Base-by-base conservation (phyloP, 2,797 vertebrate species). In the Scolopax bukidnonensis region DNA sequence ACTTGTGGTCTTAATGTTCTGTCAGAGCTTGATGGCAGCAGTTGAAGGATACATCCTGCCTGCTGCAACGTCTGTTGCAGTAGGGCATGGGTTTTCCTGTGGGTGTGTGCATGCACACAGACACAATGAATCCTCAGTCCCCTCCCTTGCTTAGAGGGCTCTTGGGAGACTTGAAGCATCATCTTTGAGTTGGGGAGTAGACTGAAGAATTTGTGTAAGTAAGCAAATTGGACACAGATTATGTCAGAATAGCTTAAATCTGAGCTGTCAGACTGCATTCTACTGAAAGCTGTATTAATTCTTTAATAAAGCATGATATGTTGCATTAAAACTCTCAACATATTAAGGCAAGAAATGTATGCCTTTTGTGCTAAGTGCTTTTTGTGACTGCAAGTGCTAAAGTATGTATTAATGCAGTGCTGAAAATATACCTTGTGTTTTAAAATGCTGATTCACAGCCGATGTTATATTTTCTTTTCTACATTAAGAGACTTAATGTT, bases 61-160 rank as follows among this genome's bases (percentile, higher is more conserved):
- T 48, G 79, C 82, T 57, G 12, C 33, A 21, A 47, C 59, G 33
- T 47, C 57, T 88, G 20, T 10, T 81, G 81, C 48, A 40, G 41
- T 0, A 7, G 25, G 40, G 63, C 70, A 84, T 11, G 4, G 27
- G 1, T 28, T 68, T 64, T 87, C 80, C 24, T 88, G 69, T 68
- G 79, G 3, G 9, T 68, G 28, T n/a, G 1, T 47, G 41, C 11
- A 11, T 54, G 61, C 24, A 36, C 14, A 23, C 3, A 14, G 2
- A 18, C 30, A 10, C 4, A 56, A 32, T 16, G 59, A 95, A 50
- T 51, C 68, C 40, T 84, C 10, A 5, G 67, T 54, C 47, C 51
- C 63, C 86, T 95, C 88, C 88, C 70, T 93, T 61, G 88, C 92
- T 94, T 78, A 10, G 48, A 79, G 92, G 85, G 70, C 47, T 95